These are phyloP conservation scores for Sarcoramphus papa DNA, from an alignment of 2,797 vertebrate genomes.

Conservation along the genomic window DNA sequence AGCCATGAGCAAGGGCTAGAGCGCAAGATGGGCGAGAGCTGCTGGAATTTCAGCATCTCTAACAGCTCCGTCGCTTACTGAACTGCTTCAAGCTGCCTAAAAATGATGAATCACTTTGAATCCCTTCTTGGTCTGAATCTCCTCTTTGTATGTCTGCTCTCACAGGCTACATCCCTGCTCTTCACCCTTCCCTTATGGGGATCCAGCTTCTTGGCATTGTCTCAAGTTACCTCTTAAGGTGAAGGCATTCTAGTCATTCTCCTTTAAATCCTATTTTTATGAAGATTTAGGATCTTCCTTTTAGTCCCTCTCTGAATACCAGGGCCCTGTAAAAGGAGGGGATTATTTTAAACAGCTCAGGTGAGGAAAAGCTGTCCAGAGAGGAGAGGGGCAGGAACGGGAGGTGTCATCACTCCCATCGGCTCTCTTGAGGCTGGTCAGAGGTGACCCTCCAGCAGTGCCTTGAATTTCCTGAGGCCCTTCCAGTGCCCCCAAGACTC, in stretches of 20 bases:
- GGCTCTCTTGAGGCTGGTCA: neutral
- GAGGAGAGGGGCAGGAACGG: neutral
- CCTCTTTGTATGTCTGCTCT: neutral
- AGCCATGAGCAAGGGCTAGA: neutral
- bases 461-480: neutral
- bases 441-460: neutral
- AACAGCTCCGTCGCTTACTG: neutral
- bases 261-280: neutral
- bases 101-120: neutral
- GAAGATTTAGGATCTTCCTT: neutral
- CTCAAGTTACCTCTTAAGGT: neutral
- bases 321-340: neutral
- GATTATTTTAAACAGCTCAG: neutral
- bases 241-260: neutral
- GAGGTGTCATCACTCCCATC: no score
- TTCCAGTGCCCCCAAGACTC: neutral
- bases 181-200: neutral
- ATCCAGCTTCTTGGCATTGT: neutral
- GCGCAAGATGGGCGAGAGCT: accelerated
- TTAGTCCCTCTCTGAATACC: neutral
- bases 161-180: neutral
- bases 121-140: neutral
- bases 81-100: neutral
- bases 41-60: neutral
- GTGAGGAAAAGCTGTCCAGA: neutral